Percentiles rank a stretch among this genome's conserved stretches.
Conservation (phyloP, 1,140 invertebrate genomes). For the Tribolium madens region DNA sequence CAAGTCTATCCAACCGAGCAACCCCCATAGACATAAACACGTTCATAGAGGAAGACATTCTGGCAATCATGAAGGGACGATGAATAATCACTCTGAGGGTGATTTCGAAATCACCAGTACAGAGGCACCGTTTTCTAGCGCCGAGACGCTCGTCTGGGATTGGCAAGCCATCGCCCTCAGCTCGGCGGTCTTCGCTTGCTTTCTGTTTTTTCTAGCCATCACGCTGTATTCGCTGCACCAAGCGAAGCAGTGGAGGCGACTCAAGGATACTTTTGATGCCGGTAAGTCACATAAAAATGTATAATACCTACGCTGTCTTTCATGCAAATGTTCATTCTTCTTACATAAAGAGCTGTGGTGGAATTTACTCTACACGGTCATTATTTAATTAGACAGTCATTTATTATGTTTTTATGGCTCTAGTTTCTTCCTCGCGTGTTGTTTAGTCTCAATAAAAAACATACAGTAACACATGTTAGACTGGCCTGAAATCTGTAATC, state of each 20-base stretch:
- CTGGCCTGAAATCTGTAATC: not conserved
- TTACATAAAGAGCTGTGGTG: not conserved
- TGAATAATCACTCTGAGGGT: not conserved
- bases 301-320: not conserved
- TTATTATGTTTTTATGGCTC: not conserved
- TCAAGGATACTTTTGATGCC: conserved; percentile 65
- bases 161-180: conserved; percentile 74
- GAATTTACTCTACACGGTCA: not conserved
- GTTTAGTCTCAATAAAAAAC: not conserved
- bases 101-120: conserved; percentile 55
- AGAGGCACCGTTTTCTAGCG: conserved; percentile 62
- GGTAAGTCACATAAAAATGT: conserved; percentile 62
- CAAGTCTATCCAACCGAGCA: conserved; percentile 52
- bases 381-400: not conserved
- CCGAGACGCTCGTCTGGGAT: conserved; percentile 67
- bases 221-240: conserved; percentile 74
- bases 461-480: not conserved
- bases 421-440: not conserved
- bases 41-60: conserved; percentile 47
- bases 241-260: conserved; percentile 71
- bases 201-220: conserved; percentile 75
- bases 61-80: conserved; percentile 1
- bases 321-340: not conserved
- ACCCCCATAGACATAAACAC: conserved; percentile 61
- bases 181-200: conserved; percentile 72